Conservation (phyloP, 2,113 vertebrate genomes). For the Mixornis gularis region DNA sequence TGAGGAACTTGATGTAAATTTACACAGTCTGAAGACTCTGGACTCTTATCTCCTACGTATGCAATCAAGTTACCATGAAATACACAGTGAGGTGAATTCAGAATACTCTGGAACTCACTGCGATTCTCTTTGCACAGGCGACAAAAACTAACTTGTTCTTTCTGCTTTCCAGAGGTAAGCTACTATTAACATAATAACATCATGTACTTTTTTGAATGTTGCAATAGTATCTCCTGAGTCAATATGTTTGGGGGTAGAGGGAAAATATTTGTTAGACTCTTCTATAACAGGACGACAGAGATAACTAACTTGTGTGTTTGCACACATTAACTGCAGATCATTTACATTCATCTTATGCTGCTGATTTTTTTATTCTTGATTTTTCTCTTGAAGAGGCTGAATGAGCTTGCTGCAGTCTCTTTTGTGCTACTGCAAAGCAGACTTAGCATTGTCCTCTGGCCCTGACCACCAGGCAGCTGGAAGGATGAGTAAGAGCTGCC, state of each 20-base stretch:
- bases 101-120: background rate
- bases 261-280: background rate
- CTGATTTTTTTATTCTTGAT: background rate
- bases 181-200: background rate
- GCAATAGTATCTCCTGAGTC: background rate
- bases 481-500: background rate
- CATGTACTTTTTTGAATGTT: background rate
- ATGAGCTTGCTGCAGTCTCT: background rate
- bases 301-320: background rate
- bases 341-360: background rate
- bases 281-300: background rate
- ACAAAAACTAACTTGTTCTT: background rate
- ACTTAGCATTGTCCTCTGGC: background rate
- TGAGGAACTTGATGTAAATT: background rate
- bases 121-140: background rate
- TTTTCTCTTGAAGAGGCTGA: background rate
- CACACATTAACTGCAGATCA: background rate
- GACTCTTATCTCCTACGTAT: background rate
- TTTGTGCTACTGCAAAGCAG: background rate
- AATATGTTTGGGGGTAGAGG: background rate
- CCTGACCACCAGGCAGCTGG: background rate
- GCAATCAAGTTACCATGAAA: background rate
- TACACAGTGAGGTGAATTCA: background rate
- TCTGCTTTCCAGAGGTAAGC: background rate
- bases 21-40: background rate